These are phyloP conservation scores for Siderastrea siderea DNA, from an alignment of 92 coral and sea anemone species.

Conservation along the genomic window DNA sequence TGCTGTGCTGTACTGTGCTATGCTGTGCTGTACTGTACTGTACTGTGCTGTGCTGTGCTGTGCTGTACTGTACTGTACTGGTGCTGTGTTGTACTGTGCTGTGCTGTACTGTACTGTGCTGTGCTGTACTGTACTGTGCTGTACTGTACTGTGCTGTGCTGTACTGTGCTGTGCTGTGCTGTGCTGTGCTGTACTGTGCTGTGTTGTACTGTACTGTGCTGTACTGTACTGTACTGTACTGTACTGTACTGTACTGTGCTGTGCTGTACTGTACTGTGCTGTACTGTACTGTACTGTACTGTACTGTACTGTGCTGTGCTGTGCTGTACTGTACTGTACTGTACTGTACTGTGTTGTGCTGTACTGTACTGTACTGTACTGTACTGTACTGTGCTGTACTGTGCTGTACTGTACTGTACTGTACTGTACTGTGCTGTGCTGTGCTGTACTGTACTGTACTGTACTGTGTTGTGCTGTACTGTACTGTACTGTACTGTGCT, in stretches of 20 bases:
- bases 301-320: too few species aligned
- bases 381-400: too few species aligned
- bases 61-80: not conserved
- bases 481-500: conserved; percentile 4
- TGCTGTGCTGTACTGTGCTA: too few species aligned
- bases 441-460: conserved; percentile 1
- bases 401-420: too few species aligned
- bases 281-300: too few species aligned
- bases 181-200: conserved; percentile 38
- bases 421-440: too few species aligned
- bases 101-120: not conserved
- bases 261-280: too few species aligned
- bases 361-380: conserved; percentile 10
- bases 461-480: conserved; percentile 3
- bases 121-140: too few species aligned
- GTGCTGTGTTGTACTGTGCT: not conserved
- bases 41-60: conserved; percentile 1
- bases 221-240: conserved; percentile 31
- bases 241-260: too few species aligned
- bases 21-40: too few species aligned
- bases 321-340: too few species aligned
- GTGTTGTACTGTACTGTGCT: conserved; percentile 26
- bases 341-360: conserved; percentile 19
- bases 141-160: conserved; percentile 35
- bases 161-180: conserved; percentile 40